These are phyloP conservation scores for Spondyliosoma cantharus DNA, from an alignment of 2,797 vertebrate genomes.

Conservation along the genomic window DNA sequence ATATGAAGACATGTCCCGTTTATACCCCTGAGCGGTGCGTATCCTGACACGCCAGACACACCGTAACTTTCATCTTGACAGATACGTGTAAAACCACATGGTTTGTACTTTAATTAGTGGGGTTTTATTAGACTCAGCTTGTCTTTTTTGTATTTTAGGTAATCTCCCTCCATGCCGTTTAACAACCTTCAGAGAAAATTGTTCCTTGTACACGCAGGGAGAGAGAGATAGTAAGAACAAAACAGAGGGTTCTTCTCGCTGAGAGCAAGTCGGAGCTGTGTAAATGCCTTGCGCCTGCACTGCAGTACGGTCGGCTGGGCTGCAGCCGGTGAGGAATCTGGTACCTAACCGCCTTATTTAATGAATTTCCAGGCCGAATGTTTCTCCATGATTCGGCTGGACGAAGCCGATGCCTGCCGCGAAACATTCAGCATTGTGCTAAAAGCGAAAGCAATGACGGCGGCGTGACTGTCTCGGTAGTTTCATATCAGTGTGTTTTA, in stretches of 20 bases:
- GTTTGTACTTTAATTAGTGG: not conserved
- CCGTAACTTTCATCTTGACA: not conserved
- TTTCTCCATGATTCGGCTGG: slow-evolving; percentile 4
- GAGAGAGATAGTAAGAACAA: not conserved
- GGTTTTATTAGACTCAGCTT: not conserved
- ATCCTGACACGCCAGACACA: not conserved
- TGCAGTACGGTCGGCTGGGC: slow-evolving; percentile 12
- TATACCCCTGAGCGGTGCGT: too few relatives aligned
- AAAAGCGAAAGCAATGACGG: slow-evolving; percentile 21
- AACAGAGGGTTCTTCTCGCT: slow-evolving; percentile 5
- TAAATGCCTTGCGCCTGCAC: slow-evolving; percentile 19
- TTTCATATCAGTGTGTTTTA: slow-evolving; percentile 62
- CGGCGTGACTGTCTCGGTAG: slow-evolving; percentile 41
- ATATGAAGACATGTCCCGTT: too few relatives aligned
- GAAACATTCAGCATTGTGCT: slow-evolving; percentile 4
- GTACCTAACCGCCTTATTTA: slow-evolving; percentile 5
- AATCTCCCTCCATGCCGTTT: not conserved
- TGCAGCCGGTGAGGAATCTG: slow-evolving; percentile 10
- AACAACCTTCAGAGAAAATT: not conserved
- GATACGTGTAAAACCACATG: not conserved
- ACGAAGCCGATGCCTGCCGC: not conserved
- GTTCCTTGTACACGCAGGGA: not conserved
- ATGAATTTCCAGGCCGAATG: not conserved
- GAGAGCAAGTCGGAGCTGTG: slow-evolving; percentile 10
- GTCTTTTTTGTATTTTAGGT: not conserved